Conservation (phyloP, 2,888 invertebrate species). For the Lasioglossum leucozonium region DNA sequence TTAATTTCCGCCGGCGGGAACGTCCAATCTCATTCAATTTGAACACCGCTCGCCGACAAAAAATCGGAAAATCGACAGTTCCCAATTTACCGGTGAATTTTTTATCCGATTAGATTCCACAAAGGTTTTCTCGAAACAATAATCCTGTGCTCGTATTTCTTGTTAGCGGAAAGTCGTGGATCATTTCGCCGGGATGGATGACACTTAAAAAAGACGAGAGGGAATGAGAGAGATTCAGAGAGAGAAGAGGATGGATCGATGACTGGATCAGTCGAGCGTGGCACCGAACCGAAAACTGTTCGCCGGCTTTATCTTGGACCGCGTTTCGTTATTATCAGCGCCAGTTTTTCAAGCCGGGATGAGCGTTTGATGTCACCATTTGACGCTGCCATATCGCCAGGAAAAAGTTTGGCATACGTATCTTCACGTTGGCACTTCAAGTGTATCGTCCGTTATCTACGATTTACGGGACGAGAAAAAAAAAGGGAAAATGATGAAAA, state of each 20-base stretch:
- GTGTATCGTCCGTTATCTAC: slow-evolving; percentile 31
- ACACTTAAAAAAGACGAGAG: slow-evolving; percentile 13
- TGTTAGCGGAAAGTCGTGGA: slow-evolving; percentile 19
- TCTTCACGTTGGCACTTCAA: slow-evolving; percentile 45
- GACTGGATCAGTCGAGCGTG: slow-evolving; percentile 58
- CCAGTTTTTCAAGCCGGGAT: slow-evolving; percentile 66
- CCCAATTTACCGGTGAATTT: background rate
- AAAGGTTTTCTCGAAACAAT: background rate
- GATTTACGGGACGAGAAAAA: slow-evolving; percentile 6
- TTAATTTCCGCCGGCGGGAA: background rate
- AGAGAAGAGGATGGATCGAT: slow-evolving; percentile 41
- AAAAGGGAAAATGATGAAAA: slow-evolving; percentile 10
- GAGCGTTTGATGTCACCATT: slow-evolving; percentile 57
- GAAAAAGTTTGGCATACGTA: slow-evolving; percentile 37
- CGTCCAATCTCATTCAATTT: background rate
- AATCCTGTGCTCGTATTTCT: slow-evolving; percentile 13
- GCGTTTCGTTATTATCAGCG: slow-evolving; percentile 66
- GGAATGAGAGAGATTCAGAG: background rate
- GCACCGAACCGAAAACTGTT: slow-evolving; percentile 39
- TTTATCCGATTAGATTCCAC: background rate
- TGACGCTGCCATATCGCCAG: slow-evolving; percentile 54
- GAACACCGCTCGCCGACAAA: background rate
- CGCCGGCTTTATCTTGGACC: slow-evolving; percentile 62
- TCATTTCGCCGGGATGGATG: slow-evolving; percentile 45
- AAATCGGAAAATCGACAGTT: background rate